Evolutionary conservation across 2,797 vertebrate genomes (phyloP).

Genomic region (Enteromius argenteus): DNA sequence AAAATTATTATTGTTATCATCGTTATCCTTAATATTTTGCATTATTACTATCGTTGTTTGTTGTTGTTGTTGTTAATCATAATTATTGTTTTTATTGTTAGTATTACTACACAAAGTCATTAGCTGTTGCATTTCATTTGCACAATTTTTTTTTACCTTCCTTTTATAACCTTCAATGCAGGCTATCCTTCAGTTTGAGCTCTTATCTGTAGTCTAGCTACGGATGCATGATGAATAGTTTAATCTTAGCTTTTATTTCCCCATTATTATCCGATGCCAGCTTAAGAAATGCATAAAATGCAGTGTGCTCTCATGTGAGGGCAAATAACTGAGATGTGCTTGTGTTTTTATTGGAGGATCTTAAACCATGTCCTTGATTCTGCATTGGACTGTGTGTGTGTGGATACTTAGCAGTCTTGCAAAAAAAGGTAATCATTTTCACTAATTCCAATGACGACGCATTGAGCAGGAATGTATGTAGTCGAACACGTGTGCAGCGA

Average conservation of each 20-base stretch:
- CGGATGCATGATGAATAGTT: neutral
- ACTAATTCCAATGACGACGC: slow-evolving; percentile 72
- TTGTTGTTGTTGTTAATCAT: neutral
- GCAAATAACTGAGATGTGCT: slow-evolving; percentile 42
- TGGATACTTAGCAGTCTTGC: slow-evolving; percentile 79
- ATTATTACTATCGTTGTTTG: no score
- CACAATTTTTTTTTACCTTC: neutral
- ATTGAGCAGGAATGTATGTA: slow-evolving; percentile 74
- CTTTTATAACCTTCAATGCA: neutral
- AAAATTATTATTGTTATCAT: neutral
- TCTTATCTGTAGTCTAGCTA: neutral
- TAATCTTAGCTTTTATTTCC: neutral
- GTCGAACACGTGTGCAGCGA: slow-evolving; percentile 72
- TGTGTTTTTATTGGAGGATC: slow-evolving; percentile 59
- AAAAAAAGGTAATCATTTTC: slow-evolving; percentile 76
- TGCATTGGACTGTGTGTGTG: slow-evolving; percentile 66
- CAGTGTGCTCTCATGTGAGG: neutral
- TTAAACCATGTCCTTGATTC: slow-evolving; percentile 67
- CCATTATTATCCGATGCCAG: slow-evolving; percentile 26
- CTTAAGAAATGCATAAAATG: slow-evolving; percentile 68
- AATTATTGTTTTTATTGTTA: neutral
- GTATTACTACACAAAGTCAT: neutral
- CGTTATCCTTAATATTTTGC: no score
- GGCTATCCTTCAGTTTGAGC: neutral
- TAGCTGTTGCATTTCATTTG: neutral